Evolutionary conservation across 2,113 vertebrate genomes (phyloP).

Genomic region (human): GRCh38 chrX:53770001-53770500

Average conservation of each 20-base stretch:
- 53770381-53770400: neutral
- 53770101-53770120: slow-evolving; percentile 30
- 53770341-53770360: neutral
- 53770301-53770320: neutral
- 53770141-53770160: slow-evolving; percentile 35
- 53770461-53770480: neutral
- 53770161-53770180: slow-evolving; percentile 51
- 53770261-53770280: neutral
- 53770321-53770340: neutral
- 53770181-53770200: slow-evolving; percentile 30
- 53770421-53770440: slow-evolving; percentile 2
- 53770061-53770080: neutral
- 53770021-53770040: neutral
- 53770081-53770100: neutral
- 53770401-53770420: neutral
- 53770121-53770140: slow-evolving; percentile 44
- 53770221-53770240: slow-evolving; percentile 11
- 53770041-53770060: neutral
- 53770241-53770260: neutral
- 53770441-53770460: slow-evolving; percentile 25
- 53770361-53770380: neutral
- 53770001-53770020: neutral
- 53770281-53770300: neutral
- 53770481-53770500: neutral
- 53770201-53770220: neutral